Base-by-base conservation (phyloP, 2,797 vertebrate species). In the Neosilurus mollespiculum region DNA sequence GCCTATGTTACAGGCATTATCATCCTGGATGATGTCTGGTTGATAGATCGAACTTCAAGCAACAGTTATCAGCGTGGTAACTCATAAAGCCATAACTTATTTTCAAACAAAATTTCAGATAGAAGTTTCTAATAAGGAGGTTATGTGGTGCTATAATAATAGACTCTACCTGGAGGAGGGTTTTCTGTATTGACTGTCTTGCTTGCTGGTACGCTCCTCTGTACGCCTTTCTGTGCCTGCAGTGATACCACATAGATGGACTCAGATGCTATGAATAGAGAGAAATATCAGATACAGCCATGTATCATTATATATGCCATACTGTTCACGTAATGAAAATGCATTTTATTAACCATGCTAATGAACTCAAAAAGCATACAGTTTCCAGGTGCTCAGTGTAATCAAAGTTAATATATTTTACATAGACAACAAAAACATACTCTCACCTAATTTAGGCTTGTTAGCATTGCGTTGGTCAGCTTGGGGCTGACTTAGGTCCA, bases 231-330 rank as follows among this genome's bases (percentile, higher is more conserved):
- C 92, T 96, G 93, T 92, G 96, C 97, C 92, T 96, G 96, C 91
- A 98, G 92, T 11, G 98, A 99, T 92, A 98, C 96, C 94, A 99
- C 95, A 90, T 98, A 96, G 94, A 99, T 96, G 78, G 97, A 98
- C 93, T 99, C 97, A 89, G 98, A 98, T 83, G 97, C 98, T 99
- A 94, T 79, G 90, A 90, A 93, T 84, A 95, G 93, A 95, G 90
- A 66, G 88, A 93, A 92, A 95, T 93, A 95, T 93, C 93, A 93
- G 89, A 94, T 92, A 94, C 84, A 90, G 91, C 93, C 92, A 90
- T 88, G 91, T 93, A 93, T 88, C 82, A 88, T 83, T 84, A 86
- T 66, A 86, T 76, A 80, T 56, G 26, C 79, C 81, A 83, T 70
- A 65, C 80, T 80, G 2, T 58, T 58, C 26, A 75, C 53, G 56